Evolutionary conservation across 2,797 vertebrate genomes (phyloP).

Genomic region (Kryptolebias ocellatus): DNA sequence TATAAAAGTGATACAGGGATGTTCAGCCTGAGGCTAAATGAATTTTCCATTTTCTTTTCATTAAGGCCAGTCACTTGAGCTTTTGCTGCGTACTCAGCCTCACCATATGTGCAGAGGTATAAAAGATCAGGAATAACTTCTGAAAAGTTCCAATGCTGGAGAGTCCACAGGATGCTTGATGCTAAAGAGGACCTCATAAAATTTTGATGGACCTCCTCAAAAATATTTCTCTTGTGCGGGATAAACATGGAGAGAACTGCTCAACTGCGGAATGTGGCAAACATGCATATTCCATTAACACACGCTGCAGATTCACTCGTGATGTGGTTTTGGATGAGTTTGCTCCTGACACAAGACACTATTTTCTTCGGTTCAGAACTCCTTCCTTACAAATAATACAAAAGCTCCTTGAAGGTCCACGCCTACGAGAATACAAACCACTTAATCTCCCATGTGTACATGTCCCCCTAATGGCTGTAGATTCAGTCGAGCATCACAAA

Average conservation of each 20-base stretch:
- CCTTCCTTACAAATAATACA: neutral
- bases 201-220: constrained; percentile 39
- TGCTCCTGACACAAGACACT: constrained; percentile 14
- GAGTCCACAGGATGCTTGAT: constrained; percentile 19
- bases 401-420: constrained; percentile 30
- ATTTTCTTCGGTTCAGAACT: constrained; percentile 19
- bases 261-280: constrained; percentile 14
- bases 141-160: constrained; percentile 4
- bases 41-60: constrained; percentile 61
- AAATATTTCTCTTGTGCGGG: constrained; percentile 25
- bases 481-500: constrained; percentile 55
- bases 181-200: constrained; percentile 35
- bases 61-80: constrained; percentile 42
- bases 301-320: constrained; percentile 18
- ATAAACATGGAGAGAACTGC: constrained; percentile 36
- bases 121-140: constrained; percentile 11
- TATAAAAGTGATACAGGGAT: constrained; percentile 51
- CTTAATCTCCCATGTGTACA: constrained; percentile 50
- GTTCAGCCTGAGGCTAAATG: constrained; percentile 47
- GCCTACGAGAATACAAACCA: constrained; percentile 27
- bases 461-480: constrained; percentile 39
- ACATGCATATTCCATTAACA: constrained; percentile 54
- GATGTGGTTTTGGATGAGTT: constrained; percentile 24
- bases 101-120: constrained; percentile 34
- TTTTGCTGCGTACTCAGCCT: constrained; percentile 15